phyloP scores from a whole-genome alignment of 2,797 vertebrate genomes.

The Orientallactaga sibirica region DNA sequence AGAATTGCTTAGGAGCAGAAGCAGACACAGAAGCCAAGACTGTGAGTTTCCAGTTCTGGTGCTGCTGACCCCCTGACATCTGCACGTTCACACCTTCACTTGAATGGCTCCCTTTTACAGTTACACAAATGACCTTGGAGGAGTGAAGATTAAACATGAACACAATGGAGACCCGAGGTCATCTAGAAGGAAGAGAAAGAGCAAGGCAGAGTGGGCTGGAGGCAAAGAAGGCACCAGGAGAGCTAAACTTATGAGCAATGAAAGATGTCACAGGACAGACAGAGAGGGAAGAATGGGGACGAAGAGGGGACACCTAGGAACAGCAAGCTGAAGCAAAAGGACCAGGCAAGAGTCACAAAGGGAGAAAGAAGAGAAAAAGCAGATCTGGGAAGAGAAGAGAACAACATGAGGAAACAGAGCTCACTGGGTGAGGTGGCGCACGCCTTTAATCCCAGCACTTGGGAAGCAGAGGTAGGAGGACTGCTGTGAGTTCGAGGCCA shows the following conservation, averaged over 20 bases:
- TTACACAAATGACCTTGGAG: slow-evolving; percentile 8
- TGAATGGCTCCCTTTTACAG: slow-evolving; percentile 28
- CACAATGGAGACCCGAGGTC: background rate
- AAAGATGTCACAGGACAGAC: background rate
- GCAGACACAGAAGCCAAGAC: background rate
- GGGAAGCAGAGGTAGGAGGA: no score
- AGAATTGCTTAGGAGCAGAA: background rate
- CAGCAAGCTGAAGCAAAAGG: background rate
- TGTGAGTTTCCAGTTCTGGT: background rate
- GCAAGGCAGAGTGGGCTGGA: background rate
- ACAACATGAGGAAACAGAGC: no score
- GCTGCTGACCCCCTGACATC: background rate
- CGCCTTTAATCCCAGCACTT: no score
- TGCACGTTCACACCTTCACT: background rate
- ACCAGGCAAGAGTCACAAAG: background rate
- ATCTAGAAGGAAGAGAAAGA: background rate
- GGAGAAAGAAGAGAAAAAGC: no score
- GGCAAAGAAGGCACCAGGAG: background rate
- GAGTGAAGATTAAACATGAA: background rate
- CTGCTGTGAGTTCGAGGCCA: no score
- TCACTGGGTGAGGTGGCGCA: no score
- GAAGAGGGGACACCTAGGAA: background rate
- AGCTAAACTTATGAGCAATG: background rate
- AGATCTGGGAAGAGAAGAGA: no score
- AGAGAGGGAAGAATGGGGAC: background rate